Evolutionary conservation across 2,113 vertebrate genomes (phyloP).

Genomic region (Sturnus vulgaris): DNA sequence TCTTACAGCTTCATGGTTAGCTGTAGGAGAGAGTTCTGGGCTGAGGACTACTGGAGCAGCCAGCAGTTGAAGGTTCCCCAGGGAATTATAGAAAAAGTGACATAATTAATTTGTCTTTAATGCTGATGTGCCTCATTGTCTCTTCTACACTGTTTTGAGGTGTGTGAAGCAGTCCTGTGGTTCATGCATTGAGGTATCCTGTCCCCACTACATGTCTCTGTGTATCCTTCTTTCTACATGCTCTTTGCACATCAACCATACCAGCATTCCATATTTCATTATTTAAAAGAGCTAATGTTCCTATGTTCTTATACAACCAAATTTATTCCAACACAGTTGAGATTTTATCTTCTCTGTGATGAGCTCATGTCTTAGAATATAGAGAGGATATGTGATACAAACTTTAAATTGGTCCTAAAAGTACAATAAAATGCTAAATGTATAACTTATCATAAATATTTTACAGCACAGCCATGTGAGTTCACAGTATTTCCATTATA

Average conservation of each 20-base stretch:
- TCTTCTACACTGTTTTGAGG: not conserved
- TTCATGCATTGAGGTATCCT: not conserved
- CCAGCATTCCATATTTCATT: not conserved
- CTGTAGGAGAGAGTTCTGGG: not conserved
- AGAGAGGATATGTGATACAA: not conserved
- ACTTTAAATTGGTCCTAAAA: not conserved
- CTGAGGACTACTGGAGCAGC: not conserved
- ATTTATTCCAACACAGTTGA: not conserved
- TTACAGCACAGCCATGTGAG: not conserved
- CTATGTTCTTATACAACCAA: not conserved
- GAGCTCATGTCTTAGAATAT: not conserved
- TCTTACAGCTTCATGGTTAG: not conserved
- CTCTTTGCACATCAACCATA: not conserved
- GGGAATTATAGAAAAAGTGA: not conserved
- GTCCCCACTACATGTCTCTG: not conserved
- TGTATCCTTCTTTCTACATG: not conserved
- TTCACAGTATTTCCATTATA: not conserved
- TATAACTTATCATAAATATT: not conserved
- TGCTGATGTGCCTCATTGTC: not conserved
- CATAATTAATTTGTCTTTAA: not conserved
- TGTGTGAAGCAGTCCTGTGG: not conserved
- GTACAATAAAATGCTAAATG: not conserved
- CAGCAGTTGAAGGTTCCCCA: not conserved
- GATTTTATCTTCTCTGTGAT: not conserved
- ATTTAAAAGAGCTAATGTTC: not conserved